Percentiles rank a stretch among this genome's conserved stretches.
phyloP scores from a whole-genome alignment of 2,888 invertebrate genomes.

The Harmothoe impar region DNA sequence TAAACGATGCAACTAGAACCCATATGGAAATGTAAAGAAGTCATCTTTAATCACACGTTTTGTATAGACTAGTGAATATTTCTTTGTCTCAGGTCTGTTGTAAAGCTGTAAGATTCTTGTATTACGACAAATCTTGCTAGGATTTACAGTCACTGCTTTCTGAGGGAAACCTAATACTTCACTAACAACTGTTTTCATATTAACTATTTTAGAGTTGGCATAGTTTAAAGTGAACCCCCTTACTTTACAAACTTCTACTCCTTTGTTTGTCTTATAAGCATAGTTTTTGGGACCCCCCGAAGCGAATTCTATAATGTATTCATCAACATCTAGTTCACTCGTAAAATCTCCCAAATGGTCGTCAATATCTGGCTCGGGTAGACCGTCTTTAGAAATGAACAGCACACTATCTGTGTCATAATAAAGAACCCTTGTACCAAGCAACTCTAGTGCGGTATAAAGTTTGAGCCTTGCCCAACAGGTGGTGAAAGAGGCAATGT shows the following conservation, averaged over 20 bases:
- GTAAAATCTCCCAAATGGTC: slow-evolving; percentile 16
- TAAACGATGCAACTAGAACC: not conserved
- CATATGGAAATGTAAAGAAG: slow-evolving; percentile 25
- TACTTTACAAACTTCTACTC: not conserved
- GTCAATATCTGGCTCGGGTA: not conserved
- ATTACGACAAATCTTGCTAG: not conserved
- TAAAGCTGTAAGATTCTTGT: not conserved
- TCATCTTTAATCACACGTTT: slow-evolving; percentile 1
- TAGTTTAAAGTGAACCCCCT: no score
- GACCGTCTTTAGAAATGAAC: not conserved
- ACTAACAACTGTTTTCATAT: not conserved
- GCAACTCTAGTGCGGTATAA: slow-evolving; percentile 73
- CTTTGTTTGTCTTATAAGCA: not conserved
- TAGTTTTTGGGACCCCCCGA: slow-evolving; percentile 30
- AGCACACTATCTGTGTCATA: slow-evolving; percentile 56
- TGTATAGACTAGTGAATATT: not conserved
- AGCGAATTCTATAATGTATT: slow-evolving; percentile 72
- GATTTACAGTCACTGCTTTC: not conserved
- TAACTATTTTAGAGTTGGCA: not conserved
- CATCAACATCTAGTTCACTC: slow-evolving; percentile 75
- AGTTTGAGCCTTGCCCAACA: slow-evolving; percentile 44
- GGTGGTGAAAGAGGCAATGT: slow-evolving; percentile 46
- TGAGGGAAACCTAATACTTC: not conserved
- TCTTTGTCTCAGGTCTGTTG: not conserved
- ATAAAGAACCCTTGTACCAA: slow-evolving; percentile 64